These are phyloP conservation scores for Brevipalpus yothersi DNA, from an alignment of 1,140 invertebrate species.

Conservation along the genomic window DNA sequence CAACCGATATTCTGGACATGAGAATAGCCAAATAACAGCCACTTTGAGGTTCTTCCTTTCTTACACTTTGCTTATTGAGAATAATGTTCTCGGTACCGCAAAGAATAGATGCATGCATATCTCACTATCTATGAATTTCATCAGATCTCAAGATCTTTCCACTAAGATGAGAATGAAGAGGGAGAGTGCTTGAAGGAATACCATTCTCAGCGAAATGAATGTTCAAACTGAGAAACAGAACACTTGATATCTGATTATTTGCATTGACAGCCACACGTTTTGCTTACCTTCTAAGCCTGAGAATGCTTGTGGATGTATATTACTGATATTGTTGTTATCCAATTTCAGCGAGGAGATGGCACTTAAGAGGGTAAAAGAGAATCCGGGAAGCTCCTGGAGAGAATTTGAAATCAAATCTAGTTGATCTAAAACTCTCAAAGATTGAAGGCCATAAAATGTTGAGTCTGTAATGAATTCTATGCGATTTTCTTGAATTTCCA, in stretches of 20 bases:
- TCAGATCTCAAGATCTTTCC: no score
- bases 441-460: conserved; percentile 2
- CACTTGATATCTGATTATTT: neutral
- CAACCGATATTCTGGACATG: no score
- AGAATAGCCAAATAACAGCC: no score
- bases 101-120: no score
- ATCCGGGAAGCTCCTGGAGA: conserved; percentile 9
- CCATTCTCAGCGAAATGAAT: no score
- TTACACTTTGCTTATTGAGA: no score
- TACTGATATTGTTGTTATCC: conserved; percentile 13
- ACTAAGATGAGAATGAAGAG: no score
- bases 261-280: conserved; percentile 23
- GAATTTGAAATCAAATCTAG: conserved; percentile 13
- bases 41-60: no score
- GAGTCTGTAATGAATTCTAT: conserved; percentile 8
- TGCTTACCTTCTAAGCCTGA: conserved; percentile 32
- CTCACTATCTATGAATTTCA: no score
- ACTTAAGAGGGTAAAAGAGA: conserved; percentile 9
- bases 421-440: conserved; percentile 8
- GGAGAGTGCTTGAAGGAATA: no score
- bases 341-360: conserved; percentile 14
- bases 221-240: no score
- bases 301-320: conserved; percentile 14
- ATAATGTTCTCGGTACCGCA: no score
- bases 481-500: conserved; percentile 13